Conservation (phyloP, 2,113 vertebrate species). For the Collichthys lucidus region DNA sequence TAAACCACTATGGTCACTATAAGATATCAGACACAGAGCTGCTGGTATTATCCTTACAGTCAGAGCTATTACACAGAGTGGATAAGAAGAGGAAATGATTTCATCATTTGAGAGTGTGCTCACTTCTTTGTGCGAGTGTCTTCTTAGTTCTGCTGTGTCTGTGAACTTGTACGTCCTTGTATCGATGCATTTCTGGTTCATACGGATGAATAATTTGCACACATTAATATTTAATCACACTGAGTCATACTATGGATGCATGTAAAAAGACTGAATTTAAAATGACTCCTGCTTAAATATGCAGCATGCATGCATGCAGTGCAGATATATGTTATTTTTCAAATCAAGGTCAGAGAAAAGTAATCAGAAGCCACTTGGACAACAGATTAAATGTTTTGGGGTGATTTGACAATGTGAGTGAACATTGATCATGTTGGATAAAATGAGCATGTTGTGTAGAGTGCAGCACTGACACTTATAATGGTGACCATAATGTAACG, state of each 20-base stretch:
- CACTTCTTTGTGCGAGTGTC: background rate
- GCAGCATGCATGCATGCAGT: background rate
- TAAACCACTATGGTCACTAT: background rate
- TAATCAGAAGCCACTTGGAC: background rate
- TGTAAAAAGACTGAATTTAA: slow-evolving; percentile 15
- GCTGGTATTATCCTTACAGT: background rate
- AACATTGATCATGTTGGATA: background rate
- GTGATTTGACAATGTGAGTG: background rate
- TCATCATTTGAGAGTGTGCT: slow-evolving; percentile 13
- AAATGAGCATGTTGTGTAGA: background rate
- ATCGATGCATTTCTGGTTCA: background rate
- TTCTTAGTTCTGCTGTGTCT: background rate
- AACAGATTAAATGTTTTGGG: background rate
- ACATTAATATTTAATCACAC: slow-evolving; percentile 31
- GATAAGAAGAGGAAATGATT: slow-evolving; percentile 25
- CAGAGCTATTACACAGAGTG: slow-evolving; percentile 22
- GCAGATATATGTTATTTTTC: background rate
- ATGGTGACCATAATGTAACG: background rate
- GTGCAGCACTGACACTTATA: background rate
- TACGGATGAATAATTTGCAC: slow-evolving; percentile 21
- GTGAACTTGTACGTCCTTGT: background rate
- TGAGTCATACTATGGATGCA: slow-evolving; percentile 4
- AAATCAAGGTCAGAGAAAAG: background rate
- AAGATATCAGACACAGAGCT: slow-evolving; percentile 15
- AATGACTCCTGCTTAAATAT: slow-evolving; percentile 21